A percentile compares a stretch with the other conserved stretches of the same genome.
phyloP scores from a whole-genome alignment of 2,113 vertebrate genomes.

The Vidua chalybeata region DNA sequence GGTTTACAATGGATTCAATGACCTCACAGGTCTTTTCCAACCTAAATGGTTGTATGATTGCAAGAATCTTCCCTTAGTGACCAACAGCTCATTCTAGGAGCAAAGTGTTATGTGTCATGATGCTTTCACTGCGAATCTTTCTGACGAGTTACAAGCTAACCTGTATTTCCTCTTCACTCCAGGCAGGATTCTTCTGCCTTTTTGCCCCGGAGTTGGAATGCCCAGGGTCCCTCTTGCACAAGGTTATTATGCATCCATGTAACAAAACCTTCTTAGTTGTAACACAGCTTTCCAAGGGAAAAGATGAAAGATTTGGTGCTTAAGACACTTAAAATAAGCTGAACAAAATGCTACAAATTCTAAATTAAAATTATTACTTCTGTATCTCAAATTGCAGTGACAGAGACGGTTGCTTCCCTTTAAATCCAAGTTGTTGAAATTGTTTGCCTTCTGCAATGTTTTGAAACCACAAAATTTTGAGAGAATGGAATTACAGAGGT shows the following conservation, averaged over 20 bases:
- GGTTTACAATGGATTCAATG: rapidly evolving
- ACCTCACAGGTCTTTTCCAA: background rate
- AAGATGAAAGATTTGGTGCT: background rate
- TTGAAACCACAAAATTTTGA: background rate
- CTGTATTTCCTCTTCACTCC: background rate
- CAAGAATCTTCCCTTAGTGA: background rate
- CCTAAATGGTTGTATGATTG: background rate
- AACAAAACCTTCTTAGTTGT: background rate
- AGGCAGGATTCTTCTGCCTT: background rate
- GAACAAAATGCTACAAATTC: background rate
- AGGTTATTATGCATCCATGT: background rate
- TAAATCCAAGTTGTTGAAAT: background rate
- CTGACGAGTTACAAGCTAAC: background rate
- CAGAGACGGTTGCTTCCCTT: background rate
- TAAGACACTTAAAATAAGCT: background rate
- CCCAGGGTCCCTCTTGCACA: rapidly evolving
- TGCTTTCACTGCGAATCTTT: background rate
- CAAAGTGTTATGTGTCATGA: rapidly evolving
- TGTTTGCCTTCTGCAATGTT: background rate
- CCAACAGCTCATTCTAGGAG: background rate
- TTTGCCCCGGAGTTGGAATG: background rate
- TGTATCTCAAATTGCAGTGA: background rate
- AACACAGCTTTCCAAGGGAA: background rate
- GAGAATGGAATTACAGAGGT: background rate
- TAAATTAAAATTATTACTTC: background rate